Base-by-base conservation (phyloP, 2,797 vertebrate species). In the Coregonus suidteri region DNA sequence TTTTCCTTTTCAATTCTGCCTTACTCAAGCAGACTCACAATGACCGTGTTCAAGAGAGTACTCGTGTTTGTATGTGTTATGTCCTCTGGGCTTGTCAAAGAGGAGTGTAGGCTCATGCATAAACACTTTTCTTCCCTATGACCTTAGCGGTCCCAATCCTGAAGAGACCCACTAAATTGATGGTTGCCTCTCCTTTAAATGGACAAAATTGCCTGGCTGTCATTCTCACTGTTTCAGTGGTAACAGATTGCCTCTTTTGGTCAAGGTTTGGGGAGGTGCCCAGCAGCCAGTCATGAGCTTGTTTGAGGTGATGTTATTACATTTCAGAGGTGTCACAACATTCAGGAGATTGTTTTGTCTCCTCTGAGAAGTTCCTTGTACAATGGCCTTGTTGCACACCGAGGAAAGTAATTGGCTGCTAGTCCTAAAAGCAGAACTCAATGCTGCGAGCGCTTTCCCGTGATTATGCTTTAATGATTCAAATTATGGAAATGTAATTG, bases 381-480 rank as follows among this genome's bases (percentile, higher is more conserved):
- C 25, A 16, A 25, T 77, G 85, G 85, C 88, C 90, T 87, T 86
- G 84, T 85, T 87, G 80, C 84, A 76, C 77, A 69, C 67, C 15
- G 83, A 82, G 80, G 20, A 73, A 87, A 81, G 86, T 91, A 90
- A 91, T 88, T 91, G 84, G 73, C 77, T 70, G 85, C 84, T 86
- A 86, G 84, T 80, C 83, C 75, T 85, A 70, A 20, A 53, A 79
- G 87, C 86, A 81, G 83, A 91, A 80, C 77, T 84, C 78, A 88
- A 80, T 76, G 77, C 86, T 84, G 75, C 64, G 52, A 88, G 83
- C 82, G 83, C 86, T 90, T 75, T 90, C 81, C 83, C 56, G 74
- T 89, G 85, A 91, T 92, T 92, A 89, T 87, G 82, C 82, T 82
- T 83, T 88, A 90, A 89, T 90, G 87, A 89, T 88, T 86, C 79